phyloP scores from a whole-genome alignment of 2,888 invertebrate species.

The Nowickia ferox region DNA sequence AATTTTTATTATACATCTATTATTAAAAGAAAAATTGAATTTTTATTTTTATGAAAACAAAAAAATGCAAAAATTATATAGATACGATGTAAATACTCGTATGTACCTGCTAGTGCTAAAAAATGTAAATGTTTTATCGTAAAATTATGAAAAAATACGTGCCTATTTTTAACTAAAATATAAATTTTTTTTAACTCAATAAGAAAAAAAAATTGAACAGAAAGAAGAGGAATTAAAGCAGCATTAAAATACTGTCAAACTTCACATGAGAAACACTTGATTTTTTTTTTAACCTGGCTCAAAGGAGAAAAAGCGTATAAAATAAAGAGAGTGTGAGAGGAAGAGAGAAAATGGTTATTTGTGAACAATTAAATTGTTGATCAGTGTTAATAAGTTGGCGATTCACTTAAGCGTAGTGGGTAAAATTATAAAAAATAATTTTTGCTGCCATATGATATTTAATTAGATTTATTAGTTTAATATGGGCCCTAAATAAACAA shows the following conservation, averaged over 20 bases:
- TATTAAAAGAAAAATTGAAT: neutral
- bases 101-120: neutral
- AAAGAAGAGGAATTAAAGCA: slow-evolving; percentile 46
- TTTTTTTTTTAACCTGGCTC: slow-evolving; percentile 28
- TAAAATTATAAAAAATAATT: neutral
- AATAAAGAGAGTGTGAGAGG: neutral
- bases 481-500: too few relatives aligned
- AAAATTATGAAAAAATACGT: slow-evolving; percentile 70
- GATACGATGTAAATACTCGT: too few relatives aligned
- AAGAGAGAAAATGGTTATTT: neutral
- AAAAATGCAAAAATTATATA: neutral
- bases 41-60: slow-evolving; percentile 15
- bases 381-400: slow-evolving; percentile 39
- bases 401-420: neutral
- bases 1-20: neutral
- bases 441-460: too few relatives aligned
- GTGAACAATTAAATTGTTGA: neutral
- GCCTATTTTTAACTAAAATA: slow-evolving; percentile 41
- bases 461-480: too few relatives aligned
- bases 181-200: neutral
- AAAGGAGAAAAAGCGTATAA: slow-evolving; percentile 14
- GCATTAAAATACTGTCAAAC: slow-evolving; percentile 55
- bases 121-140: slow-evolving; percentile 59
- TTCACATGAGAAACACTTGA: slow-evolving; percentile 58
- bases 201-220: slow-evolving; percentile 22